Conservation (phyloP, 2,113 vertebrate genomes). For the Cyphomyrus discorhynchus region DNA sequence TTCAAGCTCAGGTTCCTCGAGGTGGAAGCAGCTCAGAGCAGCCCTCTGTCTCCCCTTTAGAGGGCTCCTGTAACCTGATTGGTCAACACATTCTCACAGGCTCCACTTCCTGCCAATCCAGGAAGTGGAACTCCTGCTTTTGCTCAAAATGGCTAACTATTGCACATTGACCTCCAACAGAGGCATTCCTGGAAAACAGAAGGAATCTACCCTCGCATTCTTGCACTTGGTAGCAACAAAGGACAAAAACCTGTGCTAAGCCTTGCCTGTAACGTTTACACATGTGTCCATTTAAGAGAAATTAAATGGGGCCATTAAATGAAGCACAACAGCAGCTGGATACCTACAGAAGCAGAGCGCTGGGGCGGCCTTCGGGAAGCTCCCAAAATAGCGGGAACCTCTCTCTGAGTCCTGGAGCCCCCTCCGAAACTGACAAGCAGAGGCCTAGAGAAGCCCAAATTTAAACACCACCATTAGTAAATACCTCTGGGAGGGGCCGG, state of each 20-base stretch:
- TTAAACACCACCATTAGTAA: not conserved
- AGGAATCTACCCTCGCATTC: not conserved
- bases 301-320: not conserved
- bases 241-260: not conserved
- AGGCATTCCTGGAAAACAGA: not conserved
- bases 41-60: not conserved
- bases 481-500: not conserved
- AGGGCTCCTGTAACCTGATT: not conserved
- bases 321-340: not conserved
- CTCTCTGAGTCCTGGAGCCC: not conserved
- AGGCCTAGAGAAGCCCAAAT: not conserved
- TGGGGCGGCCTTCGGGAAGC: not conserved
- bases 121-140: not conserved
- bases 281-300: not conserved
- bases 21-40: not conserved
- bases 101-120: not conserved
- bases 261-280: not conserved
- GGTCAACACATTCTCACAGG: not conserved
- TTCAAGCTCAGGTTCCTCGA: not conserved
- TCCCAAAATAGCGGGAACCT: not conserved
- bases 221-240: not conserved
- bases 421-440: not conserved
- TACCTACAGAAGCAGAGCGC: not conserved
- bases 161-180: not conserved
- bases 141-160: not conserved